Evolutionary conservation across 2,113 vertebrate genomes (phyloP).

Genomic region (Microtus montanus): DNA sequence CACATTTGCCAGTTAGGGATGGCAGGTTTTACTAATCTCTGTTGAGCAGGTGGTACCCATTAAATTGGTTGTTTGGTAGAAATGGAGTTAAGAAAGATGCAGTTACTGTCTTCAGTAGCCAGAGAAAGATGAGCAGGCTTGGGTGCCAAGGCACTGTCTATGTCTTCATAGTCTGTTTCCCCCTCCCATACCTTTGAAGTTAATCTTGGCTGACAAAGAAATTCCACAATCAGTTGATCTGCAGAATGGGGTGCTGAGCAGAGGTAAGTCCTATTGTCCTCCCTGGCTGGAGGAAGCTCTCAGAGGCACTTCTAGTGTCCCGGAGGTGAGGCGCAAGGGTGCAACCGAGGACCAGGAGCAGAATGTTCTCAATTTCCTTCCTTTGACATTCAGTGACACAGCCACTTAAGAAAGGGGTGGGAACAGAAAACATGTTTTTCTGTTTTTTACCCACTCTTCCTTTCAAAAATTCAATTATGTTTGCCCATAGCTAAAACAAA

Average conservation of each 20-base stretch:
- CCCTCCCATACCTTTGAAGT: not conserved
- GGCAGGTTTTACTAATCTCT: not conserved
- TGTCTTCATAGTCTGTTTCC: not conserved
- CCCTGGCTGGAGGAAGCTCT: not conserved
- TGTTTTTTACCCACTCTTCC: not conserved
- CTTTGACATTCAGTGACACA: not conserved
- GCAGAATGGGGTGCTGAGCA: not conserved
- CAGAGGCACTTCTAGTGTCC: not conserved
- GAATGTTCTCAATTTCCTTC: not conserved
- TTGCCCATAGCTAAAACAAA: not conserved
- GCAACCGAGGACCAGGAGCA: not conserved
- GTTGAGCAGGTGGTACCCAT: not conserved
- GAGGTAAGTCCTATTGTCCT: not conserved
- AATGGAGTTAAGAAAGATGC: not conserved
- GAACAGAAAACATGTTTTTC: not conserved
- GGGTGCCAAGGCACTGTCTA: too few species aligned
- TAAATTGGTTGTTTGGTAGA: not conserved
- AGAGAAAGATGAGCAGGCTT: not conserved
- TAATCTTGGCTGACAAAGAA: not conserved
- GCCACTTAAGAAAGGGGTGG: not conserved
- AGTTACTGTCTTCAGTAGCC: not conserved
- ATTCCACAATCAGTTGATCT: not conserved
- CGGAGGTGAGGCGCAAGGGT: not conserved
- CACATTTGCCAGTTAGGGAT: not conserved
- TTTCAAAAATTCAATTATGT: not conserved